Base-by-base conservation (phyloP, 2,113 vertebrate genomes). In the Leptobrachium ailaonicum region DNA sequence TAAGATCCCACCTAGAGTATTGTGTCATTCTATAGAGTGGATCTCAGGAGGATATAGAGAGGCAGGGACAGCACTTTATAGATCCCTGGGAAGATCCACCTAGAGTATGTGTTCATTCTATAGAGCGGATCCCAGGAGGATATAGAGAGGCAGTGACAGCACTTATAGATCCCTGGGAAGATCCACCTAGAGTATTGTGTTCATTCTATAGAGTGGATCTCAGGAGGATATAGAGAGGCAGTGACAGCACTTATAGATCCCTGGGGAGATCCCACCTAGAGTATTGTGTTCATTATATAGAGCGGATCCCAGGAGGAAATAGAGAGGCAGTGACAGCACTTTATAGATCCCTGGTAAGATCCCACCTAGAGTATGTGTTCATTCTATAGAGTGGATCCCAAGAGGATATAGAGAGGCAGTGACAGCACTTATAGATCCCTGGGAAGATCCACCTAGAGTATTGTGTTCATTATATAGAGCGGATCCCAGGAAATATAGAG, bases 1-100 rank as follows among this genome's bases (percentile, higher is more conserved):
- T 68, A 43, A 68, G 41, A 42, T 68, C 66, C 13, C 66, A 14
- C 8, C 41, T 68, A 68, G 66, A 68, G 66, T 42, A 43, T n/a
- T 68, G 66, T 41, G 66, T 68, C 56, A 10, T 70, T 69, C 66
- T 50, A 71, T n/a, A 50, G 68, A 71, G 13, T 42, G 13, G 66
- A 69, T 69, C 66, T 43, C 66, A 5, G 56, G 56, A 50, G 68
- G 13, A 50, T 14, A 71, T 14, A 70, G 68, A 70, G 68, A 50
- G 12, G n/a, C 8, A 50, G 68, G 8, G 68, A 50, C 32, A 10
- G 11, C 44, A 71, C 44, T n/a, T 47, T 71, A 44, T 69, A 69
- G 13, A 71, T 71, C 44, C 44, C n/a, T 71, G 43, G 14, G 47
- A 50, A 20, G 20, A 45, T 71, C 32, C 68, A 14, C 44, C 12